Conservation (phyloP, 2,888 invertebrate species). For the Laothoe populi region DNA sequence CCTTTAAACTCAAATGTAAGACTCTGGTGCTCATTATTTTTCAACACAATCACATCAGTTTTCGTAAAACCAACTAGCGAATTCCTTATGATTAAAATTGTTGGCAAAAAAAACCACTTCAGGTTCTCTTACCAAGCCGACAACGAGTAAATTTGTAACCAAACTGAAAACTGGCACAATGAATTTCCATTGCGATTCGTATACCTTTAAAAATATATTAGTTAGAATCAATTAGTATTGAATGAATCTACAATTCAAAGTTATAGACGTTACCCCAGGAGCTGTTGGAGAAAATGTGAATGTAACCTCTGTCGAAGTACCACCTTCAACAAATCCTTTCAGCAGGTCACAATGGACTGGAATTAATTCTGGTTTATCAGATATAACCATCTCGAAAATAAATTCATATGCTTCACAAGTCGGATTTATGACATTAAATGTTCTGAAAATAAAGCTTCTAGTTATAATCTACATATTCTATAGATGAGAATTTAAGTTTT, state of each 20-base stretch:
- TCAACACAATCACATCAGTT: conserved; percentile 69
- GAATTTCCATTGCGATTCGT: conserved; percentile 88
- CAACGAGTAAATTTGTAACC: conserved; percentile 84
- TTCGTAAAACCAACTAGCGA: conserved; percentile 85
- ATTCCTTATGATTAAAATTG: conserved; percentile 85
- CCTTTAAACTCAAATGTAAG: conserved; percentile 82
- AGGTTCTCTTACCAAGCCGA: conserved; percentile 87
- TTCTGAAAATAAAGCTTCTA: conserved; percentile 62
- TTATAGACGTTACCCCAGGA: conserved; percentile 73
- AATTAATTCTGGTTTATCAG: conserved; percentile 68
- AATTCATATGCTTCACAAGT: conserved; percentile 86
- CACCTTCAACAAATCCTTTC: conserved; percentile 85
- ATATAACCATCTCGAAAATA: conserved; percentile 82
- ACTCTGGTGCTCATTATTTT: conserved; percentile 82
- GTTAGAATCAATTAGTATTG: not conserved
- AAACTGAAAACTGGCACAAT: conserved; percentile 84
- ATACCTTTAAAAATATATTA: conserved; percentile 54
- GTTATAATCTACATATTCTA: too few relatives aligned
- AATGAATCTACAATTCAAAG: too few relatives aligned
- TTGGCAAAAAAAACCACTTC: conserved; percentile 84
- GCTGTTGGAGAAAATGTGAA: conserved; percentile 87
- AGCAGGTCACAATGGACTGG: conserved; percentile 85
- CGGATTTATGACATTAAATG: conserved; percentile 88
- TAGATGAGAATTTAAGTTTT: too few relatives aligned
- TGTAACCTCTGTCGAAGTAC: conserved; percentile 83